These are phyloP conservation scores for Cremastinae sp. DNA, from an alignment of 2,888 invertebrate species.

Conservation along the genomic window DNA sequence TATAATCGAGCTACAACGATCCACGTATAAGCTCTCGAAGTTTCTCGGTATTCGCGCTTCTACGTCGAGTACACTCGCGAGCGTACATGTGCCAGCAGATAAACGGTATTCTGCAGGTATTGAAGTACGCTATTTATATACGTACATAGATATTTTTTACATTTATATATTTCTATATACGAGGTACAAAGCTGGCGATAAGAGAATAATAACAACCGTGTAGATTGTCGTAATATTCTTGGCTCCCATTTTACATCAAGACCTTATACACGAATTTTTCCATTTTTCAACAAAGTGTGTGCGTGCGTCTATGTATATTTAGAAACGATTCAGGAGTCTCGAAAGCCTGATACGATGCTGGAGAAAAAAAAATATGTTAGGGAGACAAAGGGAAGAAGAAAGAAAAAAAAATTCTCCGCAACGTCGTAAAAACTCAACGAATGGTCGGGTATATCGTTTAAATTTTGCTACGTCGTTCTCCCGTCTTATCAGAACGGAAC, in stretches of 20 bases:
- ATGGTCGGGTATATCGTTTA: neutral
- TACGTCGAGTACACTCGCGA: neutral
- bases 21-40: conserved; percentile 27
- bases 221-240: conserved; percentile 15
- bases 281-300: conserved; percentile 15
- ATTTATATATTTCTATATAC: conserved; percentile 6
- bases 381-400: neutral
- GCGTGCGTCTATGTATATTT: conserved; percentile 34
- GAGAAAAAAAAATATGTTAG: conserved; percentile 8
- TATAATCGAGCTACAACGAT: conserved; percentile 22
- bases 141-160: neutral
- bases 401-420: neutral
- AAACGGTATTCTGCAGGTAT: conserved; percentile 17
- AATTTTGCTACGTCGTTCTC: conserved; percentile 3
- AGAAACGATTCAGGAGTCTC: conserved; percentile 27
- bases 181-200: conserved; percentile 63
- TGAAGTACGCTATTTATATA: neutral
- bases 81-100: conserved; percentile 25
- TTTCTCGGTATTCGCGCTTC: conserved; percentile 18
- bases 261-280: conserved; percentile 8
- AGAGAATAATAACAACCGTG: conserved; percentile 70
- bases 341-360: conserved; percentile 14
- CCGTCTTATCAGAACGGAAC: conserved; percentile 1
- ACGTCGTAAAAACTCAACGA: conserved; percentile 10
- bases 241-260: conserved; percentile 33